These are phyloP conservation scores for Linyphia triangularis DNA, from an alignment of 2,888 invertebrate species.

Conservation along the genomic window DNA sequence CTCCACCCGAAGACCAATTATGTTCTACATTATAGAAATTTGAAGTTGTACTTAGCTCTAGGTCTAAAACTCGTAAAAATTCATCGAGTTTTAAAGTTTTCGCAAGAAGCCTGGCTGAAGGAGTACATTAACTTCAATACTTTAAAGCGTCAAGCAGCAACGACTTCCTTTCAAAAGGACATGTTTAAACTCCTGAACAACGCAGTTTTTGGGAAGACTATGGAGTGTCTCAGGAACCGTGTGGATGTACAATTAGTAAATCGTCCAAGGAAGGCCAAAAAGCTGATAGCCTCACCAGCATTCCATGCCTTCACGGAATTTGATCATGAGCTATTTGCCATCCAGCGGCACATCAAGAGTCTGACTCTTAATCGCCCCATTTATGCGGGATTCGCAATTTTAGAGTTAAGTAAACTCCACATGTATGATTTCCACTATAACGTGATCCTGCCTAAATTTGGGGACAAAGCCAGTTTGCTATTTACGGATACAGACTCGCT, in stretches of 20 bases:
- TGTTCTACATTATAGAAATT: background rate
- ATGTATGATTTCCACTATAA: constrained; percentile 77
- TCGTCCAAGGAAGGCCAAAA: background rate
- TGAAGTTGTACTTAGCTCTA: background rate
- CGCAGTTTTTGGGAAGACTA: constrained; percentile 79
- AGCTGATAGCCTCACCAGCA: background rate
- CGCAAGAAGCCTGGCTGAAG: background rate
- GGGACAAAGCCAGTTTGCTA: background rate
- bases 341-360: background rate
- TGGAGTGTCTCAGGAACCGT: constrained; percentile 77
- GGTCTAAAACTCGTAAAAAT: background rate
- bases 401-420: constrained; percentile 77
- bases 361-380: background rate
- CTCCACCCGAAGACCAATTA: background rate
- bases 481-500: constrained; percentile 72
- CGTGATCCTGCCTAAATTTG: constrained; percentile 67
- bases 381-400: background rate
- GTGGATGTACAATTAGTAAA: background rate
- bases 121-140: background rate
- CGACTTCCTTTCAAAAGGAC: constrained; percentile 78
- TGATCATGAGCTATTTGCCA: background rate
- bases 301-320: background rate
- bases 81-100: background rate
- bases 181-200: constrained; percentile 79
- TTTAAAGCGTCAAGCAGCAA: background rate